Base-by-base conservation (phyloP, 2,113 vertebrate species). In the Gambusia affinis region DNA sequence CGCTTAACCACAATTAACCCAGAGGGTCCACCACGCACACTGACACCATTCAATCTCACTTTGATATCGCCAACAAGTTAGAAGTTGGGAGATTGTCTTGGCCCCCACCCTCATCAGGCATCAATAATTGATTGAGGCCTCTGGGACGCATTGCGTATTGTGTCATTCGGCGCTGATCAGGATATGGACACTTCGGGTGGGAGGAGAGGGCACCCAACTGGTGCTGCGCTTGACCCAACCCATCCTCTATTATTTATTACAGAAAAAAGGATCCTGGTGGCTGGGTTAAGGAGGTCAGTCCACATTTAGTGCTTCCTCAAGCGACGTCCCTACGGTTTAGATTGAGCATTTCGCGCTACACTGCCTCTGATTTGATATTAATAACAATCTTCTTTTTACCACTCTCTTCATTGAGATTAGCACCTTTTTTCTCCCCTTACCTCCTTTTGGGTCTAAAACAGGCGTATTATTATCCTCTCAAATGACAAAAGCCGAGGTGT, bases 301-400 rank as follows among this genome's bases (percentile, higher is more conserved):
- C 89, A 91, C 89, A 92, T 94, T 90, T 93, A 94, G 93, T 91
- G 93, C 76, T 77, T 83, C 79, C 76, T 65, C 79, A 64, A 78
- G 77, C 70, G 73, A 68, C 63, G 79, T 86, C 83, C 80, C 81
- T 35, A 83, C 61, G 69, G 89, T 85, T 89, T 83, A 93, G 91
- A 95, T 95, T 94, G 93, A 91, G 93, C 93, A 95, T 95, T 95
- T 95, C 94, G 88, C 91, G 93, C 93, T 86, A 95, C 91, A 69
- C 88, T 94, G 94, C 89, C 84, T 90, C 89, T 92, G 90, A 93
- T 95, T 94, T 94, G 89, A 92, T 95, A 94, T 93, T 94, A 94
- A 95, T 95, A 95, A 94, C 93, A 91, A 92, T 94, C 89, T 91
- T 86, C 74, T 90, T 88, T 93, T 88, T 93, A 76, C 62, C 78